A percentile compares a stretch with the other conserved stretches of the same genome.
phyloP scores from a whole-genome alignment of 2,113 vertebrate species.

The Verasper variegatus region DNA sequence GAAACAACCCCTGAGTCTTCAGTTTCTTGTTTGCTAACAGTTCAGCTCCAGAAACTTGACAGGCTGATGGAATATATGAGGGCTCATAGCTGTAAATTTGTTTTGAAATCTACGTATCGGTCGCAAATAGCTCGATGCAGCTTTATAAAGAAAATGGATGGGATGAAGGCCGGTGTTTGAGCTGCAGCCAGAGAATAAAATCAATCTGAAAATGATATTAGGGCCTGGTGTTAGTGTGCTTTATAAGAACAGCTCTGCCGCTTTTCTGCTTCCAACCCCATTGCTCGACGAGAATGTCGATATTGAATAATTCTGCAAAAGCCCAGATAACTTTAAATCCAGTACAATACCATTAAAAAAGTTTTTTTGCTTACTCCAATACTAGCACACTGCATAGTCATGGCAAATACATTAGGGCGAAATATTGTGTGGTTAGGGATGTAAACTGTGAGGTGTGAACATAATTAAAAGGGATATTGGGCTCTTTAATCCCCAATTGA shows the following conservation, averaged over 20 bases:
- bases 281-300: neutral
- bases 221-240: slow-evolving; percentile 6
- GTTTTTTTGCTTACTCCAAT: neutral
- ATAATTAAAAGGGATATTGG: neutral
- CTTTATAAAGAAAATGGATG: slow-evolving; percentile 33
- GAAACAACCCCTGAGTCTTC: neutral
- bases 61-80: neutral
- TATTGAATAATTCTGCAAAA: slow-evolving; percentile 12
- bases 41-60: neutral
- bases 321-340: neutral
- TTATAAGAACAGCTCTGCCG: slow-evolving; percentile 12
- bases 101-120: slow-evolving; percentile 7
- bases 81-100: slow-evolving; percentile 12
- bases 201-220: slow-evolving; percentile 34
- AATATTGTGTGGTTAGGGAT: neutral
- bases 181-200: slow-evolving; percentile 17
- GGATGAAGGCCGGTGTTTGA: slow-evolving; percentile 19
- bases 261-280: slow-evolving; percentile 1
- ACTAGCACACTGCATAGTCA: neutral
- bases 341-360: neutral
- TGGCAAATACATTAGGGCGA: neutral
- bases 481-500: neutral
- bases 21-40: neutral
- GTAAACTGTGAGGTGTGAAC: neutral
- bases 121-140: slow-evolving; percentile 21